Conservation (phyloP, 2,113 vertebrate species). For the Cinclus cinclus region DNA sequence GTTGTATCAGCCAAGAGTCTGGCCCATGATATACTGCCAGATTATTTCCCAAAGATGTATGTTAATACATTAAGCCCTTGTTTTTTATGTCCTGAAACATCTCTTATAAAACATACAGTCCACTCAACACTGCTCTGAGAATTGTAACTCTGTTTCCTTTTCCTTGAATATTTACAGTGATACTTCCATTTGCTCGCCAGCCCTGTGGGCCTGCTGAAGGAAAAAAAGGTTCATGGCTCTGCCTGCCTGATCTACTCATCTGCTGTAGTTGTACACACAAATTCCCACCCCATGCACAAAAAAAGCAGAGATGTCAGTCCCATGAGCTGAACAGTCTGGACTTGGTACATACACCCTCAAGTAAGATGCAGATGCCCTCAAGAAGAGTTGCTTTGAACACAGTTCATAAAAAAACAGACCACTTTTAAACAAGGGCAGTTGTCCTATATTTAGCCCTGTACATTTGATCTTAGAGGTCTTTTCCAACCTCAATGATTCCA, state of each 20-base stretch:
- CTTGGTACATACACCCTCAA: not conserved
- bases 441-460: not conserved
- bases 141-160: not conserved
- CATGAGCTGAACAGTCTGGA: not conserved
- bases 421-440: not conserved
- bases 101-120: not conserved
- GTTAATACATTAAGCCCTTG: not conserved
- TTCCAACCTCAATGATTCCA: not conserved
- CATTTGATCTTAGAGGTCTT: not conserved
- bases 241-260: not conserved
- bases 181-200: not conserved
- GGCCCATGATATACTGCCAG: not conserved
- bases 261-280: not conserved
- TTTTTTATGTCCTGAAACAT: constrained; percentile 10
- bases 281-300: accelerated
- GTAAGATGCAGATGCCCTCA: not conserved
- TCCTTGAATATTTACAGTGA: not conserved
- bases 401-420: not conserved
- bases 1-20: not conserved
- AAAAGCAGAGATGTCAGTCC: not conserved
- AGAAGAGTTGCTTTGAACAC: not conserved
- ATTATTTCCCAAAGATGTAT: not conserved
- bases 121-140: not conserved
- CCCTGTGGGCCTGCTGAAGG: not conserved
- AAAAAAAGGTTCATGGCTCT: not conserved